These are phyloP conservation scores for Chrosomus eos DNA, from an alignment of 2,797 vertebrate genomes.

Conservation along the genomic window DNA sequence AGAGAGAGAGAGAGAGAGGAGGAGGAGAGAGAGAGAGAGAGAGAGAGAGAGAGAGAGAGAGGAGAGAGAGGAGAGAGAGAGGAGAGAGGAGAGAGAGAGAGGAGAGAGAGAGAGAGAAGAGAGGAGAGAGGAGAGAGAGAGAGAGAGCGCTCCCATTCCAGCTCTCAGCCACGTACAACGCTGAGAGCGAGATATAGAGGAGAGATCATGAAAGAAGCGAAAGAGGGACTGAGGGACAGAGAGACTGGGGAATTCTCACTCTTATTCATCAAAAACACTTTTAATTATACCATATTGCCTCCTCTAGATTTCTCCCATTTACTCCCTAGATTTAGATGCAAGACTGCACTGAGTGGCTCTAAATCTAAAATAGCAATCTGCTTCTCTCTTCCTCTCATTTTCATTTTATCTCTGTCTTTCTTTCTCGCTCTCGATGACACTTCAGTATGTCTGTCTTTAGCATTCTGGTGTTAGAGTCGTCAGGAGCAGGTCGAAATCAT, in stretches of 20 bases:
- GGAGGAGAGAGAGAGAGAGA: not conserved
- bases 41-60: no score
- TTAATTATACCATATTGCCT: constrained; percentile 61
- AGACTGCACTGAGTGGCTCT: constrained; percentile 32
- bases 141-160: not conserved
- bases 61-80: no score
- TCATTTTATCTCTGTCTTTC: constrained; percentile 18
- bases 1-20: no score
- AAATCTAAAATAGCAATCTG: constrained; percentile 59
- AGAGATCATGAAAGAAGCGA: constrained; percentile 15
- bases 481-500: constrained; percentile 48
- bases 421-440: constrained; percentile 42
- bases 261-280: constrained; percentile 58
- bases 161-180: constrained; percentile 20
- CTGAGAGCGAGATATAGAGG: constrained; percentile 28
- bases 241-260: constrained; percentile 36
- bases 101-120: no score
- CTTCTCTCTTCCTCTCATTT: constrained; percentile 20
- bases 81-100: no score
- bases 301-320: constrained; percentile 56
- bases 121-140: not conserved
- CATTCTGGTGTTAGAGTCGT: constrained; percentile 43
- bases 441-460: constrained; percentile 47
- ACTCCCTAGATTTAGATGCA: constrained; percentile 45
- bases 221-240: constrained; percentile 37